These are phyloP conservation scores for Dolichotis patagonum DNA, from an alignment of 2,113 vertebrate species.

Conservation along the genomic window DNA sequence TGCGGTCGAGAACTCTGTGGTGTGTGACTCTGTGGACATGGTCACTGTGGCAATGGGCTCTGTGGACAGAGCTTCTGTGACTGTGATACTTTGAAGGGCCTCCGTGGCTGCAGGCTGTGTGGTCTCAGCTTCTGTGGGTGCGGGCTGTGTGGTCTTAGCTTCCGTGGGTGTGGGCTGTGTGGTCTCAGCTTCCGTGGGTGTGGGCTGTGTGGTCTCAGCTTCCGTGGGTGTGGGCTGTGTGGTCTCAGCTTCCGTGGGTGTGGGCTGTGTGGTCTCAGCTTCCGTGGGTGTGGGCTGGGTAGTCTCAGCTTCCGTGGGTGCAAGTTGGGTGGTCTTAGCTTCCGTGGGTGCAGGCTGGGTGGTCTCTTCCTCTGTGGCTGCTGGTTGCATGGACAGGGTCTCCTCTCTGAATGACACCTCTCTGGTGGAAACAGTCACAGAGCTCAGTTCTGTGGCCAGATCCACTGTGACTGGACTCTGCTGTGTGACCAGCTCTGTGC, in stretches of 20 bases:
- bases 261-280: rapidly evolving
- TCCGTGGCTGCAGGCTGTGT: rapidly evolving
- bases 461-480: neutral
- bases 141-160: neutral
- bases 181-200: no score
- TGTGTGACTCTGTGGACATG: no score
- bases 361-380: rapidly evolving
- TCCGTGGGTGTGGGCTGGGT: rapidly evolving
- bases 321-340: neutral
- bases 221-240: rapidly evolving
- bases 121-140: no score
- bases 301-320: neutral
- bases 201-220: neutral
- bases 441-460: neutral
- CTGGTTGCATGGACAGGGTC: rapidly evolving
- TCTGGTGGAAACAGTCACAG: rapidly evolving
- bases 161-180: rapidly evolving
- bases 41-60: rapidly evolving
- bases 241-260: neutral
- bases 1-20: no score
- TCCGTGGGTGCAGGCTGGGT: rapidly evolving
- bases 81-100: rapidly evolving
- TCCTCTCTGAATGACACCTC: neutral
- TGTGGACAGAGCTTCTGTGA: neutral
- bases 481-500: neutral